phyloP scores from a whole-genome alignment of 2,113 vertebrate genomes.

The Xenopus laevis region DNA sequence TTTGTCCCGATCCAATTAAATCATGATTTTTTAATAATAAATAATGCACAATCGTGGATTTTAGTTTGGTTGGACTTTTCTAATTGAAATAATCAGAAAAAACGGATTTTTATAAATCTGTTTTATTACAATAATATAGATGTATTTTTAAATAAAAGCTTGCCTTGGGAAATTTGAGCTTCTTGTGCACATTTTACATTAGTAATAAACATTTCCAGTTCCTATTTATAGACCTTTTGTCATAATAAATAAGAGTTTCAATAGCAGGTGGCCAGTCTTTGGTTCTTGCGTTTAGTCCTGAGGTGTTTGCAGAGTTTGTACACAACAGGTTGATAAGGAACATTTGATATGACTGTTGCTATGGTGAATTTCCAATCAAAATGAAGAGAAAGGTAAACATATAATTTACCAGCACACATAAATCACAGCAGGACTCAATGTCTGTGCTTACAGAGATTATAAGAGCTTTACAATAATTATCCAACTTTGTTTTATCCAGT shows the following conservation, averaged over 20 bases:
- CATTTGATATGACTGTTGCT: slow-evolving; percentile 39
- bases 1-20: too few relatives aligned
- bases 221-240: not conserved
- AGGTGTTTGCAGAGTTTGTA: slow-evolving; percentile 14
- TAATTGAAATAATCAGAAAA: too few relatives aligned
- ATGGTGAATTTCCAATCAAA: slow-evolving; percentile 45
- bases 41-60: too few relatives aligned
- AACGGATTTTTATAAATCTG: too few relatives aligned
- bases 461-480: slow-evolving; percentile 41
- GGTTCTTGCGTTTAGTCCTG: slow-evolving; percentile 4
- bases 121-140: too few relatives aligned
- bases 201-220: too few relatives aligned
- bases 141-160: too few relatives aligned
- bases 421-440: slow-evolving; percentile 38
- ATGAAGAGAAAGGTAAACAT: slow-evolving; percentile 42
- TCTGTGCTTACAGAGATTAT: slow-evolving; percentile 26
- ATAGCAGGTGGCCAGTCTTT: slow-evolving; percentile 29
- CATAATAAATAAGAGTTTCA: not conserved
- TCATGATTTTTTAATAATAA: too few relatives aligned
- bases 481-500: slow-evolving; percentile 29
- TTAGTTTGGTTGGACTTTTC: too few relatives aligned
- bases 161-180: too few relatives aligned
- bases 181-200: too few relatives aligned
- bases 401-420: slow-evolving; percentile 41
- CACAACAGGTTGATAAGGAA: slow-evolving; percentile 32